These are phyloP conservation scores for Edolisoma coerulescens DNA, from an alignment of 2,113 vertebrate genomes.

Conservation along the genomic window DNA sequence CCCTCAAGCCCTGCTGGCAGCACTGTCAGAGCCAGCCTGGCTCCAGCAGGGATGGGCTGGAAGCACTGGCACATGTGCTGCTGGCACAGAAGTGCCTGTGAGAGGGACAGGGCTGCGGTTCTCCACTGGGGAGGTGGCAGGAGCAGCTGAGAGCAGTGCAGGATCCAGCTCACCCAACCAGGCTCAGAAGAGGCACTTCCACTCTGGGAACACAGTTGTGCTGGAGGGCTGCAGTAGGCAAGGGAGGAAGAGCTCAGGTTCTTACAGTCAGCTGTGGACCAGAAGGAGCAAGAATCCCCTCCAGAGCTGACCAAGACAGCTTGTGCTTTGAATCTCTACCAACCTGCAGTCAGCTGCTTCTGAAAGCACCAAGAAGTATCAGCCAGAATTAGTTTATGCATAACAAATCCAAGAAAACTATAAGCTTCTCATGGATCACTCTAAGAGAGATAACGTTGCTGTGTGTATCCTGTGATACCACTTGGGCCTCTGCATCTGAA, in stretches of 20 bases:
- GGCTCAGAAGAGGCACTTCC: background rate
- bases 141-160: background rate
- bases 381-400: background rate
- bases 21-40: background rate
- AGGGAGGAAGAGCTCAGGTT: background rate
- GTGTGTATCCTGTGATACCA: background rate
- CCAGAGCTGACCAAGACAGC: background rate
- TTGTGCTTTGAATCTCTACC: background rate
- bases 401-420: background rate
- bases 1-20: background rate
- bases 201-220: background rate
- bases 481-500: background rate
- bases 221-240: background rate
- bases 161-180: background rate
- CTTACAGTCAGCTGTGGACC: background rate
- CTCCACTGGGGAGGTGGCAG: rapidly evolving
- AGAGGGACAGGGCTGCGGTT: background rate
- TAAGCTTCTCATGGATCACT: background rate
- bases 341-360: background rate
- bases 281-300: background rate
- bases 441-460: rapidly evolving
- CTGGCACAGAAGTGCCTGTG: rapidly evolving
- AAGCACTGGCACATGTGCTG: rapidly evolving
- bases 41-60: background rate
- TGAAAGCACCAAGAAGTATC: background rate